phyloP scores from a whole-genome alignment of 2,113 vertebrate genomes.

The Rana temporaria region DNA sequence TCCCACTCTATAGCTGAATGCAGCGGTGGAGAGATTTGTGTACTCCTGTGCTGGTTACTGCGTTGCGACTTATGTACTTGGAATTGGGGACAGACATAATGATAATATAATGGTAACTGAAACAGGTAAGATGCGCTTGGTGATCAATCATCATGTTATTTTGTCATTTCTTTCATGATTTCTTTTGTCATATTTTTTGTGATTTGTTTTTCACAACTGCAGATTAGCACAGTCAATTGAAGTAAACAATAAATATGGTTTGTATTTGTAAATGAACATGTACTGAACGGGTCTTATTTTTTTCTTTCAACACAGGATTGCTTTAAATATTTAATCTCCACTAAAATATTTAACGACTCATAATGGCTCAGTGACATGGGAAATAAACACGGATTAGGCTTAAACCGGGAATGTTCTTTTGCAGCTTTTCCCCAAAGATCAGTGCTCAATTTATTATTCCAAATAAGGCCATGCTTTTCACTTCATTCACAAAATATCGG shows the following conservation, averaged over 20 bases:
- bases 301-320: slow-evolving; percentile 18
- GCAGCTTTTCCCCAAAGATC: background rate
- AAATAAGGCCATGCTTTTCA: background rate
- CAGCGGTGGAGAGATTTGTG: slow-evolving; percentile 93
- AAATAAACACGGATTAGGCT: slow-evolving; percentile 25
- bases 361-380: slow-evolving; percentile 25
- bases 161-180: background rate
- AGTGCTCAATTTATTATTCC: background rate
- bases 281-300: slow-evolving; percentile 14
- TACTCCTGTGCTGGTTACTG: slow-evolving; percentile 97
- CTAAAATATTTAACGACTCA: slow-evolving; percentile 45
- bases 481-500: background rate
- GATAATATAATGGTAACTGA: slow-evolving; percentile 99
- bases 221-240: background rate
- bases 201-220: background rate
- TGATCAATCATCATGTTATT: background rate
- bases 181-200: background rate
- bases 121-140: slow-evolving; percentile 76
- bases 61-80: slow-evolving; percentile 96
- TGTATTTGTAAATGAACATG: slow-evolving; percentile 30
- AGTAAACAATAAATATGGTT: slow-evolving; percentile 11
- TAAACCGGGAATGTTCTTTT: slow-evolving; percentile 17
- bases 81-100: slow-evolving; percentile 98
- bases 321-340: slow-evolving; percentile 45
- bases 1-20: slow-evolving; percentile 81